A percentile compares a stretch with the other conserved stretches of the same genome.
phyloP scores from a whole-genome alignment of 2,113 vertebrate species.

The Mobula hypostoma region DNA sequence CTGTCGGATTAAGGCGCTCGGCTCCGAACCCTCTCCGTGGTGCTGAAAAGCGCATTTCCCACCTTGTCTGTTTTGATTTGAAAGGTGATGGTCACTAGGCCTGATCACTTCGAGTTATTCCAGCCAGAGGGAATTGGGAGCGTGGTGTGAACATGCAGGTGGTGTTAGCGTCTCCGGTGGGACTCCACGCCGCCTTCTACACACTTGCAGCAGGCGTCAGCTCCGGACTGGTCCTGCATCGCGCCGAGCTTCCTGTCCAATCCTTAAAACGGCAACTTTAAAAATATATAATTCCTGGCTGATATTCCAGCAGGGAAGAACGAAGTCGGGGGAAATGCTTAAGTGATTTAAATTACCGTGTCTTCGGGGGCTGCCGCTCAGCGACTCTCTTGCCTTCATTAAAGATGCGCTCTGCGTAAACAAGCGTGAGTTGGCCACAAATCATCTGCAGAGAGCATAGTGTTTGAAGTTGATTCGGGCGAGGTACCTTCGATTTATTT shows the following conservation, averaged over 20 bases:
- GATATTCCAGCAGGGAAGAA: neutral
- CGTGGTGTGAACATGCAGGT: neutral
- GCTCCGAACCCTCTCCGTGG: neutral
- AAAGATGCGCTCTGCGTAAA: slow-evolving; percentile 20
- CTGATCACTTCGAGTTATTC: neutral
- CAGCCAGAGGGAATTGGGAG: neutral
- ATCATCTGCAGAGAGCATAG: neutral
- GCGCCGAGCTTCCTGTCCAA: neutral
- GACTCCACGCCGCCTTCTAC: neutral
- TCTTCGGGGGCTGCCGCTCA: neutral
- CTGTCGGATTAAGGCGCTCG: neutral
- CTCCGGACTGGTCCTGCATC: neutral
- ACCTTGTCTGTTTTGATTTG: neutral
- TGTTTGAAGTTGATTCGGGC: neutral
- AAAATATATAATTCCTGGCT: neutral
- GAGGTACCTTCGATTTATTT: neutral
- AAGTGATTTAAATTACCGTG: neutral
- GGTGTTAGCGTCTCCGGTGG: neutral
- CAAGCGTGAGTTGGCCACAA: neutral
- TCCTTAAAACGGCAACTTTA: neutral
- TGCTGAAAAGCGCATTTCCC: neutral
- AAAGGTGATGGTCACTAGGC: neutral
- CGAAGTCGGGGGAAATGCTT: neutral
- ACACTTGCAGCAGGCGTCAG: neutral
- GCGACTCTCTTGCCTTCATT: neutral